Evolutionary conservation across 1,140 invertebrate genomes (phyloP).

Genomic region (Bombus sylvicola): DNA sequence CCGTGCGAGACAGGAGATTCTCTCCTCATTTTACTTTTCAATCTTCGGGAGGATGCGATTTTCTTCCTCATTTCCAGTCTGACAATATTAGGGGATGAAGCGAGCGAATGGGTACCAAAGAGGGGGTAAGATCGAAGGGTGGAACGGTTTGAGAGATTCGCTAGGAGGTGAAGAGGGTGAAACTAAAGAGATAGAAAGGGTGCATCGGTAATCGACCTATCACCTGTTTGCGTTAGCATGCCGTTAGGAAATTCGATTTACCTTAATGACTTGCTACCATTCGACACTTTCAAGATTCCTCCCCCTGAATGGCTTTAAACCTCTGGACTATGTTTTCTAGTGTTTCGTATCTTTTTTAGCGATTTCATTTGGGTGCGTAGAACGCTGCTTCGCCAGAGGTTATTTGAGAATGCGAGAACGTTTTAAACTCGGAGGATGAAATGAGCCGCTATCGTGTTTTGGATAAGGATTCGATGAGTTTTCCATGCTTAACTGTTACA

Average conservation of each 20-base stretch:
- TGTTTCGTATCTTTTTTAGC: not conserved
- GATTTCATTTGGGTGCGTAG: too few species aligned
- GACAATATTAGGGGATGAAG: conserved; percentile 70
- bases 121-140: not conserved
- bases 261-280: conserved; percentile 55
- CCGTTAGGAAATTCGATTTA: conserved; percentile 66
- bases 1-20: conserved; percentile 39
- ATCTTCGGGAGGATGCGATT: conserved; percentile 74
- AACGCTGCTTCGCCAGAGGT: not conserved
- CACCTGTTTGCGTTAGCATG: conserved; percentile 64
- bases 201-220: conserved; percentile 57
- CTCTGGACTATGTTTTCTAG: not conserved
- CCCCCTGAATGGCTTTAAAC: not conserved
- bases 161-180: conserved; percentile 33
- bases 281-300: not conserved
- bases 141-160: conserved; percentile 21
- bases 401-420: too few species aligned
- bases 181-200: conserved; percentile 37
- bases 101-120: not conserved
- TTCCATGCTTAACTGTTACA: too few species aligned
- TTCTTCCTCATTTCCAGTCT: conserved; percentile 77
- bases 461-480: too few species aligned
- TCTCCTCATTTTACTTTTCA: conserved; percentile 76
- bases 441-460: too few species aligned
- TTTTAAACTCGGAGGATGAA: too few species aligned